Conservation (phyloP, 2,113 vertebrate genomes). For the Elephas maximus region DNA sequence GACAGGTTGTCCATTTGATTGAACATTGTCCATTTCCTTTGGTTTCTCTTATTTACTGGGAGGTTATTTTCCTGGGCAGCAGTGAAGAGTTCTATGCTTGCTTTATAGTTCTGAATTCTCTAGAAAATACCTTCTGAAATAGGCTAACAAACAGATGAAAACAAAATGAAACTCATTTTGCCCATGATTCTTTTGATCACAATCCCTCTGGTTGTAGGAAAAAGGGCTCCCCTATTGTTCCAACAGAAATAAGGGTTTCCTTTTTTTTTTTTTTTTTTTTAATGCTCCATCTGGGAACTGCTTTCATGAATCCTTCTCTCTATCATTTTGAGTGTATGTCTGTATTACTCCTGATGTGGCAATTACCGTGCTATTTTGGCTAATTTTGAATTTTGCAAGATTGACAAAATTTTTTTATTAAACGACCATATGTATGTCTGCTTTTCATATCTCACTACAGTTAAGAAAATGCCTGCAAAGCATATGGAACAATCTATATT, state of each 20-base stretch:
- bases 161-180: background rate
- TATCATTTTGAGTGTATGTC: background rate
- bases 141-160: background rate
- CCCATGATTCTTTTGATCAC: background rate
- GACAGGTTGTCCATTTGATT: background rate
- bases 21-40: background rate
- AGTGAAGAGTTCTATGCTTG: background rate
- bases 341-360: background rate
- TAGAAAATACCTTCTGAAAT: background rate
- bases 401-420: background rate
- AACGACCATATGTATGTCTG: background rate
- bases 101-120: background rate
- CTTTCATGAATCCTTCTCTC: background rate
- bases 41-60: background rate
- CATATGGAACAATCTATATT: background rate
- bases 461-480: background rate
- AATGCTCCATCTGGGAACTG: background rate
- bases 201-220: background rate
- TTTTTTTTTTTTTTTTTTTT: too few species aligned
- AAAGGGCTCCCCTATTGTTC: background rate
- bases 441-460: background rate
- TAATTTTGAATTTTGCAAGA: constrained; percentile 22
- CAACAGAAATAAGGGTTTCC: too few species aligned
- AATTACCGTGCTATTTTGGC: background rate
- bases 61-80: background rate